A percentile compares a stretch with the other conserved stretches of the same genome.
Evolutionary conservation across 2,888 invertebrate species (phyloP).

Genomic region (Drosophila anomelani): DNA sequence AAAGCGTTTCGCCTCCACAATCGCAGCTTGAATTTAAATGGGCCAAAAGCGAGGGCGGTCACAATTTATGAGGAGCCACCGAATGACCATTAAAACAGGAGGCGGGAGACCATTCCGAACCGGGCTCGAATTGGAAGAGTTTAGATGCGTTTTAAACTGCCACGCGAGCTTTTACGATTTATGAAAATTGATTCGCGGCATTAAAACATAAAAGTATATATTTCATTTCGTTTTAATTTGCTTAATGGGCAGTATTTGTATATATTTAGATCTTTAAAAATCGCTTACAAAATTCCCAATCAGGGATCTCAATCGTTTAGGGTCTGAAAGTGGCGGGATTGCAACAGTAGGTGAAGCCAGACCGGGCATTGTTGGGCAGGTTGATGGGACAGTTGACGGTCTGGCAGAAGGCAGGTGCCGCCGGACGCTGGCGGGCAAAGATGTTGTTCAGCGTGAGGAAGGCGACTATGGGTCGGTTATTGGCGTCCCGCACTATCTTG

Average conservation of each 20-base stretch:
- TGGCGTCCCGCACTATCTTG: conserved; percentile 32
- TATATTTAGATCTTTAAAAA: neutral
- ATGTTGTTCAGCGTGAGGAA: conserved; percentile 48
- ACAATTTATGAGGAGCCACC: conserved; percentile 72
- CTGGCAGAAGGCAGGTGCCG: conserved; percentile 25
- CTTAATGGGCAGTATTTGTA: conserved; percentile 17
- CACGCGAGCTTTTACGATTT: conserved; percentile 66
- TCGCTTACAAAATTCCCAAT: neutral
- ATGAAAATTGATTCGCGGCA: conserved; percentile 75
- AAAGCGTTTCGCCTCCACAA: conserved; percentile 33
- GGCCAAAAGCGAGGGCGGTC: conserved; percentile 44
- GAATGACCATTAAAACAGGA: conserved; percentile 75
- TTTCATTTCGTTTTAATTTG: conserved; percentile 57
- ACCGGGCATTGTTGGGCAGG: conserved; percentile 2
- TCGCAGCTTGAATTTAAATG: conserved; percentile 68
- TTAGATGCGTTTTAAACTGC: conserved; percentile 42
- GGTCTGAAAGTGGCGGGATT: conserved; percentile 37
- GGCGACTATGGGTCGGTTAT: conserved; percentile 6
- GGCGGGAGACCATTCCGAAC: conserved; percentile 50
- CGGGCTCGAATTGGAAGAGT: conserved; percentile 33
- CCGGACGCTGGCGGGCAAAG: conserved; percentile 15
- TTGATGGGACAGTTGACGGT: conserved; percentile 28
- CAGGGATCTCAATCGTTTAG: neutral
- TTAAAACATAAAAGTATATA: conserved; percentile 26
- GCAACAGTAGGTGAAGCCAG: conserved; percentile 41